Percentiles rank a stretch among this genome's conserved stretches.
These are phyloP conservation scores for Danaus chrysippus DNA, from an alignment of 2,888 invertebrate genomes.

Conservation along the genomic window DNA sequence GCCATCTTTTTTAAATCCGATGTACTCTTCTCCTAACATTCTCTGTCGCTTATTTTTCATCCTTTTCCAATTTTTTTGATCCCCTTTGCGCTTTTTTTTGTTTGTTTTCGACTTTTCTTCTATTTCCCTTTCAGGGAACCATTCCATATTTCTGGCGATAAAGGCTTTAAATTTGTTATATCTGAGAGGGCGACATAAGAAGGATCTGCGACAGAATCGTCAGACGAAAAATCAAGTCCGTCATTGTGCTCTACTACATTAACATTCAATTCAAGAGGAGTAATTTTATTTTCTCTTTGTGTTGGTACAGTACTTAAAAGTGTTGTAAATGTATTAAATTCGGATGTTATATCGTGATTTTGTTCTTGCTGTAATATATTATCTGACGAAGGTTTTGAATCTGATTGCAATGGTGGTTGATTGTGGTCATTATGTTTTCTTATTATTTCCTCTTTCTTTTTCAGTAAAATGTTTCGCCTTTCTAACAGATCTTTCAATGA, in stretches of 20 bases:
- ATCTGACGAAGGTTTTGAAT: no score
- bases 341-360: no score
- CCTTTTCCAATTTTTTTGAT: conserved; percentile 19
- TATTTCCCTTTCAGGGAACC: conserved; percentile 23
- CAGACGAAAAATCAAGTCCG: no score
- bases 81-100: conserved; percentile 12
- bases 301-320: no score
- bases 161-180: conserved; percentile 23
- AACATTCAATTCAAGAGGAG: no score
- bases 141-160: conserved; percentile 22
- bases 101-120: conserved; percentile 15
- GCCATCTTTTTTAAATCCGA: no score
- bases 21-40: conserved; percentile 24
- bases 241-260: no score
- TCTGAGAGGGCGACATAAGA: conserved; percentile 19
- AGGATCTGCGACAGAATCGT: no score
- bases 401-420: no score
- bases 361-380: conserved; percentile 12
- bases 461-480: conserved; percentile 16
- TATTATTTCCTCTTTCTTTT: conserved; percentile 13
- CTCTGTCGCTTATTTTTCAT: conserved; percentile 21
- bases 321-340: no score
- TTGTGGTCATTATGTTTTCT: conserved; percentile 2
- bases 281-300: no score
- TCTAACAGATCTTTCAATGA: conserved; percentile 3